A percentile compares a stretch with the other conserved stretches of the same genome.
phyloP scores from a whole-genome alignment of 2,797 vertebrate species.

The Fratercula arctica region DNA sequence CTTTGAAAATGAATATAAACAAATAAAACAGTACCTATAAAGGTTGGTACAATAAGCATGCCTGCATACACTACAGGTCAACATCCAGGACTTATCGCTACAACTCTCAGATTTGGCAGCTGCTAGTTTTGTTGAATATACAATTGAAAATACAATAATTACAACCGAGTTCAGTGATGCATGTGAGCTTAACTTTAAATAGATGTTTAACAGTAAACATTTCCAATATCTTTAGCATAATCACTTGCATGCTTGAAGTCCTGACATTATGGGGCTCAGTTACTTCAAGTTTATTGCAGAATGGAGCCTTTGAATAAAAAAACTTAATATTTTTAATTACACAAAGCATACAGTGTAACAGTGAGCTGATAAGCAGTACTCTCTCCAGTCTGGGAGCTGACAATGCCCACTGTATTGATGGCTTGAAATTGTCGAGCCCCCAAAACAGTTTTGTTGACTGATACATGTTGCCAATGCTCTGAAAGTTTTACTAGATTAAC shows the following conservation, averaged over 20 bases:
- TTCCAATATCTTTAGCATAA: background rate
- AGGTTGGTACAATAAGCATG: background rate
- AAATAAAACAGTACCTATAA: background rate
- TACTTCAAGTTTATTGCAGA: background rate
- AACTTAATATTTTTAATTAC: background rate
- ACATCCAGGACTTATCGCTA: background rate
- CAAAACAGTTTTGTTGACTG: background rate
- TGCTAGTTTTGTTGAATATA: background rate
- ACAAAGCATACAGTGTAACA: background rate
- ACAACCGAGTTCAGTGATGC: background rate
- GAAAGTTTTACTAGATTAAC: background rate
- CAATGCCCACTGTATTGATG: background rate
- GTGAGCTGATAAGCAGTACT: background rate
- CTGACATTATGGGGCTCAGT: background rate
- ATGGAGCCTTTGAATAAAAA: background rate
- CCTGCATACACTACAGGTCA: background rate
- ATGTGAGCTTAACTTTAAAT: background rate
- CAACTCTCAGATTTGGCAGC: background rate
- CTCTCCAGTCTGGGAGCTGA: background rate
- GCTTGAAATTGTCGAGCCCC: background rate
- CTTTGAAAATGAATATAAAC: background rate
- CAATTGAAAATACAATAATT: background rate
- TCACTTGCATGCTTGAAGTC: background rate
- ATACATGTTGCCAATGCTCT: fast-evolving
- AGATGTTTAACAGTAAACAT: background rate